phyloP scores from a whole-genome alignment of 2,113 vertebrate genomes.

The Cygnus buccinator region DNA sequence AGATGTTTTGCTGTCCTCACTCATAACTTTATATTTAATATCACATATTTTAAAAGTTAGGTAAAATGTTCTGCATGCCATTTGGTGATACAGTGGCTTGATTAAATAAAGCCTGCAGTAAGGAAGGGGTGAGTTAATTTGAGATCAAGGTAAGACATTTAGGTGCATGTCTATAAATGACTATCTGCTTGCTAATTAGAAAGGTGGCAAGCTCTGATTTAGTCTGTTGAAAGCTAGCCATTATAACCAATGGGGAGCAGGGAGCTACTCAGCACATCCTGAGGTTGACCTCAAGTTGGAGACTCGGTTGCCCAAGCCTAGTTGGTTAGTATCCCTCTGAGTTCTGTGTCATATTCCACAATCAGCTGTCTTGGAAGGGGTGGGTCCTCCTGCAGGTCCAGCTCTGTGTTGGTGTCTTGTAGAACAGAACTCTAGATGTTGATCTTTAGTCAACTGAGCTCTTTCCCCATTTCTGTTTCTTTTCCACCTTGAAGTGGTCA shows the following conservation, averaged over 20 bases:
- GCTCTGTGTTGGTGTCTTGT: not conserved
- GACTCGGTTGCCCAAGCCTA: not conserved
- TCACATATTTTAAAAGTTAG: not conserved
- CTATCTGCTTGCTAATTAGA: not conserved
- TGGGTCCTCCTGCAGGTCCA: not conserved
- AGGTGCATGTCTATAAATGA: not conserved
- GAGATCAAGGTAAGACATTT: not conserved
- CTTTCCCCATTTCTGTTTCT: not conserved
- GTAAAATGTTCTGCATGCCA: not conserved
- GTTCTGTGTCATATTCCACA: not conserved
- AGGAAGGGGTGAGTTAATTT: not conserved
- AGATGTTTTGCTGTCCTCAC: not conserved
- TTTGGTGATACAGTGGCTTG: not conserved
- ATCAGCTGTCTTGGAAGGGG: not conserved
- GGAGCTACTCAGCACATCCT: not conserved
- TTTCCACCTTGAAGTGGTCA: not conserved
- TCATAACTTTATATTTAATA: not conserved
- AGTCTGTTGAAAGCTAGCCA: not conserved
- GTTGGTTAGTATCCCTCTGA: not conserved
- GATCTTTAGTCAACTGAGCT: not conserved
- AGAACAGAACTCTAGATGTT: not conserved
- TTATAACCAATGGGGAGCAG: not conserved
- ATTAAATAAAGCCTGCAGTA: not conserved
- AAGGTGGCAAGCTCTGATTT: not conserved
- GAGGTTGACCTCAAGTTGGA: not conserved